These are phyloP conservation scores for Tauraco erythrolophus DNA, from an alignment of 2,113 vertebrate genomes.

Conservation along the genomic window DNA sequence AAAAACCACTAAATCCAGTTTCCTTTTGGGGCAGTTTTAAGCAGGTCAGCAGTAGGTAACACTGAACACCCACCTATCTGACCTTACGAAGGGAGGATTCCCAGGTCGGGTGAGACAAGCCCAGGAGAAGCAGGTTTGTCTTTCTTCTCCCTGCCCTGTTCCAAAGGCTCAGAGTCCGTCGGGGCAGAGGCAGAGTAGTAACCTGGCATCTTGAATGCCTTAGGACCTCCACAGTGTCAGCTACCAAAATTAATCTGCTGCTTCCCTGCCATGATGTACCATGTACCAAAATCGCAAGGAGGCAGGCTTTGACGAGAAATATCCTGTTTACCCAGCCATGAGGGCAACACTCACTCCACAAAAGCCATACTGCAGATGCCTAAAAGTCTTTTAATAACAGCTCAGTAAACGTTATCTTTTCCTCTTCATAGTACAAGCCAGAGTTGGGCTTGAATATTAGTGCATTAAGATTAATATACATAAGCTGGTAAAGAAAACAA, in stretches of 20 bases:
- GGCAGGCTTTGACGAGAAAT: background rate
- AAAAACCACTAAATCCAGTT: background rate
- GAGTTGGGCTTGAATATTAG: background rate
- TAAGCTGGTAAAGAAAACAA: background rate
- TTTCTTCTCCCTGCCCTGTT: background rate
- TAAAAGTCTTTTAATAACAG: background rate
- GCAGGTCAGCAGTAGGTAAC: background rate
- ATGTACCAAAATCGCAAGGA: background rate
- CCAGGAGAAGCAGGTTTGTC: background rate
- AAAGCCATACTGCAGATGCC: background rate
- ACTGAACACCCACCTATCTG: background rate
- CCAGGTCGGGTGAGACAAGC: background rate
- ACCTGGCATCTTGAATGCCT: background rate
- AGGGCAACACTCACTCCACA: background rate
- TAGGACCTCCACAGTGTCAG: background rate
- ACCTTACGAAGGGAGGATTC: rapidly evolving
- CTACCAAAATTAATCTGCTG: background rate
- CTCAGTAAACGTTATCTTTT: background rate
- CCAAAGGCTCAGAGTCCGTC: rapidly evolving
- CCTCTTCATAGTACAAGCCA: background rate
- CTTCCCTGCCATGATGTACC: background rate
- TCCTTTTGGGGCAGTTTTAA: background rate
- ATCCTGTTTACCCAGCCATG: background rate
- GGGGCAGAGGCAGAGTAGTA: background rate
- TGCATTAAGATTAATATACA: background rate